Evolutionary conservation across 2,113 vertebrate genomes (phyloP).

Genomic region (Myotis yumanensis): DNA sequence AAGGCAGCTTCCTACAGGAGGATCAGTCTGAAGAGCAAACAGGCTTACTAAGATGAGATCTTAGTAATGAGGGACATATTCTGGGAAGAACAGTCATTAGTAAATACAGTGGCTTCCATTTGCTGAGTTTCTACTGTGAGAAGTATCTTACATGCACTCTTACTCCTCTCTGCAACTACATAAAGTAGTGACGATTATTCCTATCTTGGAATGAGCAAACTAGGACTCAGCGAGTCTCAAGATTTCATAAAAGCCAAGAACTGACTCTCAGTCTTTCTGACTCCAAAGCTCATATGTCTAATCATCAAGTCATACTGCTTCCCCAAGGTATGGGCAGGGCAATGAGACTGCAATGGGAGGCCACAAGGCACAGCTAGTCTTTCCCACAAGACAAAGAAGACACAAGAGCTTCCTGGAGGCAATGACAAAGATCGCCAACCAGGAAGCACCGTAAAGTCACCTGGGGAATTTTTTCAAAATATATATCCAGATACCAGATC

Average conservation of each 20-base stretch:
- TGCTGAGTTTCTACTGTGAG: neutral
- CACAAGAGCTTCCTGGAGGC: neutral
- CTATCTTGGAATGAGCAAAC: conserved; percentile 15
- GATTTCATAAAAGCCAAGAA: conserved; percentile 20
- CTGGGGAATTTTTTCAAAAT: neutral
- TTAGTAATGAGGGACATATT: conserved; percentile 37
- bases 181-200: neutral
- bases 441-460: neutral
- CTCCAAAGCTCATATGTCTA: neutral
- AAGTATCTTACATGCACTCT: neutral
- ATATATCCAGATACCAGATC: neutral
- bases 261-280: neutral
- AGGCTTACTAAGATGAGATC: conserved; percentile 14
- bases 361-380: neutral
- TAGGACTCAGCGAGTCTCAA: conserved; percentile 14
- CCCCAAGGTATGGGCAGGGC: neutral
- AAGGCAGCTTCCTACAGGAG: neutral
- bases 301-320: conserved; percentile 15
- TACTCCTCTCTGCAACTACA: neutral
- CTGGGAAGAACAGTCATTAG: neutral
- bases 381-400: neutral
- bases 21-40: conserved; percentile 31
- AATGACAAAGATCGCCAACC: conserved; percentile 16
- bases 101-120: neutral
- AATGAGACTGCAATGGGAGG: neutral